A percentile compares a stretch with the other conserved stretches of the same genome.
These are phyloP conservation scores for Lepidocyrtinus sp. DNA, from an alignment of 2,888 invertebrate species.

Conservation along the genomic window DNA sequence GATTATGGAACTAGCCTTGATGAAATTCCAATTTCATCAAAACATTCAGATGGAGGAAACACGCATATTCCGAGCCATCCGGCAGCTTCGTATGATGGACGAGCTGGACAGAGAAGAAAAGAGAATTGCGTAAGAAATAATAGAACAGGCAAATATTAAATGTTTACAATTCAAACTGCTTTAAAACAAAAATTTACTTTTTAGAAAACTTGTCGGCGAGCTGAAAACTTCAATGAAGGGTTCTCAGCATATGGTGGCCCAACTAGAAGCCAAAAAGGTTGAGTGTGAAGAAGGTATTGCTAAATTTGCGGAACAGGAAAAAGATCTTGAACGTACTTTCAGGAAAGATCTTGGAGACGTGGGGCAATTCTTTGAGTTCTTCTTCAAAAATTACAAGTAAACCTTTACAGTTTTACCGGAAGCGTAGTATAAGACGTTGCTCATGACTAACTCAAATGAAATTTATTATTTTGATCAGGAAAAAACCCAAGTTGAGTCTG, in stretches of 20 bases:
- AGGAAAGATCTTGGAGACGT: constrained; percentile 66
- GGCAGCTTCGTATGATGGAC: constrained; percentile 61
- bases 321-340: constrained; percentile 61
- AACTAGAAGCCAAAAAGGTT: constrained; percentile 56
- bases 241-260: constrained; percentile 58
- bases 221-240: constrained; percentile 65
- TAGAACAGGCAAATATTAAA: neutral
- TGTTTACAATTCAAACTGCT: neutral
- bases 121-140: constrained; percentile 48
- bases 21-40: constrained; percentile 64
- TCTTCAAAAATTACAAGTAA: constrained; percentile 68
- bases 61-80: constrained; percentile 57
- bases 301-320: constrained; percentile 59
- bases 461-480: constrained; percentile 54
- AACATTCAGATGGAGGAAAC: constrained; percentile 67
- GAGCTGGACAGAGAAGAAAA: constrained; percentile 59
- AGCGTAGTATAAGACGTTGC: no score
- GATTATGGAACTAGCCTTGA: constrained; percentile 40
- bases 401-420: no score
- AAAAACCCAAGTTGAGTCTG: constrained; percentile 63
- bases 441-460: no score
- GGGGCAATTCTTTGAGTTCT: constrained; percentile 65
- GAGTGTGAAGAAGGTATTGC: constrained; percentile 55
- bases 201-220: constrained; percentile 55
- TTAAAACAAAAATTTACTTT: constrained; percentile 1